Base-by-base conservation (phyloP, 2,113 vertebrate genomes). In the Pomatorhinus ruficollis region DNA sequence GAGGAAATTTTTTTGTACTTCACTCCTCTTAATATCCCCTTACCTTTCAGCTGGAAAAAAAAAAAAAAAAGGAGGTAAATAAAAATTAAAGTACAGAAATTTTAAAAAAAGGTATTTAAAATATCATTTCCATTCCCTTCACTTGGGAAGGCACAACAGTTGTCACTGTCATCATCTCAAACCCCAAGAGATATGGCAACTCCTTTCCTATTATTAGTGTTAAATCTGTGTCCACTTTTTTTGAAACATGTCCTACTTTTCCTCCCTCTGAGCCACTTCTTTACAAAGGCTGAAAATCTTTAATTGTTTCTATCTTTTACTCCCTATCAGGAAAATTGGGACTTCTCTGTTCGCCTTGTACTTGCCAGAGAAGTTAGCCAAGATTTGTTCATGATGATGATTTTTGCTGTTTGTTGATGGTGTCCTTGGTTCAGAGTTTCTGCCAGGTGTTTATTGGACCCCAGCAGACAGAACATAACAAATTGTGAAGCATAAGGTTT, bases 161-260 rank as follows among this genome's bases (percentile, higher is more conserved):
- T 57, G 27, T 53, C 63, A 40, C 19, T 30, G 27, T 31, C 11
- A 54, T 45, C 0, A 0, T 27, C 39, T 71, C 77, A 63, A 68
- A 42, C 13, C 3, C 9, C 19, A 39, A 25, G 25, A 70, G 4
- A 47, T 35, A 72, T 0, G 0, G 20, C 11, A 10, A n/a, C 31
- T 77, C 13, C 12, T 81, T 83, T 87, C 28, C 5, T 78, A 21
- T 35, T 68, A n/a, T 54, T 66, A 54, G 16, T 10, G 10, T 24
- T 74, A 45, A 27, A 15, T 45, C 25, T 40, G 6, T 74, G 21
- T 10, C 42, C 31, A 64, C 4, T 1, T 78, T 78, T 63, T 86
- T 59, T 61, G 7, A 16, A 35, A 33, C 12, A 25, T 9, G 3
- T 50, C 19, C 14, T 88, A 10, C 2, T 35, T 93, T 64, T 85